A percentile compares a stretch with the other conserved stretches of the same genome.
These are phyloP conservation scores for Microchrysa polita DNA, from an alignment of 2,888 invertebrate species.

Conservation along the genomic window DNA sequence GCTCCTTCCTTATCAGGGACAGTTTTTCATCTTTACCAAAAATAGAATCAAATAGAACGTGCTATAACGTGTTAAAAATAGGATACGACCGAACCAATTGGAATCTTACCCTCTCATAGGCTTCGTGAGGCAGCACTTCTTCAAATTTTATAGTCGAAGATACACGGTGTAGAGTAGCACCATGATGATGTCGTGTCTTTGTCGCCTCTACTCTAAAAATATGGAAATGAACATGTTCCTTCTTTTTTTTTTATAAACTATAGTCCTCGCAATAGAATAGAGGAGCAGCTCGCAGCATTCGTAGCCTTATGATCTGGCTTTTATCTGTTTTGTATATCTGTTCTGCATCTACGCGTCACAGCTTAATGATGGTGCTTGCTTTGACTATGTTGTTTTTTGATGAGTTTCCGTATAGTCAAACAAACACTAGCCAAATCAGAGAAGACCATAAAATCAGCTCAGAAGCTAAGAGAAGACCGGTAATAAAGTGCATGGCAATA, in stretches of 20 bases:
- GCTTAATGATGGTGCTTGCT: too few species aligned
- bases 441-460: neutral
- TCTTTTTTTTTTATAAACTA: conserved; percentile 7
- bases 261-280: neutral
- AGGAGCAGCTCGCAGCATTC: too few species aligned
- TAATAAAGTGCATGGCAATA: neutral
- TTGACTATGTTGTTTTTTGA: too few species aligned
- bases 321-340: too few species aligned
- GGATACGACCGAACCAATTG: neutral
- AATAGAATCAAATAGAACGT: conserved; percentile 30
- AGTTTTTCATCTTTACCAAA: conserved; percentile 34
- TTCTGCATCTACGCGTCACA: too few species aligned
- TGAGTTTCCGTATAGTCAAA: too few species aligned
- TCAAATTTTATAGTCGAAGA: too few species aligned
- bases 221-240: conserved; percentile 31
- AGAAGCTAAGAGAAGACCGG: neutral
- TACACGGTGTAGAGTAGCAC: too few species aligned
- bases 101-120: neutral
- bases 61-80: conserved; percentile 20
- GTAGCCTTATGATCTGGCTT: too few species aligned
- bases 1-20: conserved; percentile 30
- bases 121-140: neutral
- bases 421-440: neutral
- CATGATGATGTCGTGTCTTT: too few species aligned
- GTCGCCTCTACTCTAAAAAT: conserved; percentile 30